These are phyloP conservation scores for Neotragus moschatus DNA, from an alignment of 2,113 vertebrate genomes.

Conservation along the genomic window DNA sequence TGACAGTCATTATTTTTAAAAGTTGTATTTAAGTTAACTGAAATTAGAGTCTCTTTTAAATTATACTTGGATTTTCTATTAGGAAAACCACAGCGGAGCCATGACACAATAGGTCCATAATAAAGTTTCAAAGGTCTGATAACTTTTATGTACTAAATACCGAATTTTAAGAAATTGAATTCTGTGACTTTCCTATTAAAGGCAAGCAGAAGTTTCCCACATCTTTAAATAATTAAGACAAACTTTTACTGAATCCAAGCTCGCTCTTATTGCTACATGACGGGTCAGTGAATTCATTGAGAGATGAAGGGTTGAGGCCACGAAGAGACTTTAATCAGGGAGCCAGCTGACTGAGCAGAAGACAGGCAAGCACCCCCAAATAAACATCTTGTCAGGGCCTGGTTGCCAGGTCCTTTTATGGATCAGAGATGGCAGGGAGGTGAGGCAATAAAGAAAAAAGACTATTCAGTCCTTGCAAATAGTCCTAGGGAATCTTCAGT, in stretches of 20 bases:
- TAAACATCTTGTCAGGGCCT: background rate
- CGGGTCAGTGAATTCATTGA: background rate
- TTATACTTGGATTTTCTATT: slow-evolving; percentile 8
- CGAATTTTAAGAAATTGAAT: slow-evolving; percentile 27
- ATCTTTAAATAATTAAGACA: slow-evolving; percentile 52
- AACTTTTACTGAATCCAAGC: background rate
- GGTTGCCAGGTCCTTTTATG: background rate
- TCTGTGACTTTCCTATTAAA: slow-evolving; percentile 30
- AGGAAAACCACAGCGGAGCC: background rate
- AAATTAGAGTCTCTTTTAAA: slow-evolving; percentile 31
- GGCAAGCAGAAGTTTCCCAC: slow-evolving; percentile 13
- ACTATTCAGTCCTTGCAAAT: background rate
- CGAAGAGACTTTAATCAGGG: background rate
- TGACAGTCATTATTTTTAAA: slow-evolving; percentile 55
- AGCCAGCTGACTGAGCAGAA: background rate
- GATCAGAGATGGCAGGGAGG: background rate
- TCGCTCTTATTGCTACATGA: accelerated
- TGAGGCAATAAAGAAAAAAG: background rate
- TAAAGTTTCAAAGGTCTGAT: slow-evolving; percentile 41
- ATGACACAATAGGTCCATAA: slow-evolving; percentile 24
- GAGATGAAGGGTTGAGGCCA: background rate
- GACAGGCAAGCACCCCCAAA: background rate
- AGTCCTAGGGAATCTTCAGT: no score
- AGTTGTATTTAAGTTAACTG: slow-evolving; percentile 48
- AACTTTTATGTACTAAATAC: slow-evolving; percentile 16